Evolutionary conservation across 2,888 invertebrate genomes (phyloP), one percentile per base, ranked within the genome.

Genomic region (Hirtodrosophila cameraria): DNA sequence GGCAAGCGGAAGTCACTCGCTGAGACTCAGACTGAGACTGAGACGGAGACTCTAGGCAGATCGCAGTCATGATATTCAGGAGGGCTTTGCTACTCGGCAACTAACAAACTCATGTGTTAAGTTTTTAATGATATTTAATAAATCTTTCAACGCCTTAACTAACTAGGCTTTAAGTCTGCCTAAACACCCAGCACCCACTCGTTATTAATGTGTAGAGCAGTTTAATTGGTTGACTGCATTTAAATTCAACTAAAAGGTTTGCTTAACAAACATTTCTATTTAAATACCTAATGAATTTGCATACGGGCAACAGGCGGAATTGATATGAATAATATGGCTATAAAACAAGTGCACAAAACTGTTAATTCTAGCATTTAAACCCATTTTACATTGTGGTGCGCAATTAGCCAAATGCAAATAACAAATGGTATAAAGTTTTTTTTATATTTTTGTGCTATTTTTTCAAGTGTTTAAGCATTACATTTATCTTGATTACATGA

Each of bases 41-140:
- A 27, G 45, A 36, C 41, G n/a, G n/a, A n/a, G n/a, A n/a, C n/a
- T n/a, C n/a, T 11, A 54, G 20, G 7, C 57, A 38, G 23, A 46
- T 35, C 33, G n/a, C 6, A 41, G 43, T 1, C 39, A 13, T 23
- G 43, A 15, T 28, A 31, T 6, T 5, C 54, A 23, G 20, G 12
- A n/a, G 45, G 5, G 48, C 36, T 45, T 33, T 6, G 33, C 61
- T 45, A 28, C 13, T 30, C 38, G 45, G 55, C 15, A 35, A 58
- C 54, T 55, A 69, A 69, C 42, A 45, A 53, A 77, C 62, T 74
- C 75, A 80, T 70, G 78, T 83, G 85, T 72, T 83, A 85, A 83
- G 82, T 82, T 84, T 82, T 76, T 76, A 83, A 83, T 67, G 68
- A 53, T 65, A 58, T 78, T 82, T 74, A 38, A 82, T 80, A 80